Evolutionary conservation across 2,113 vertebrate species (phyloP).

Genomic region (Notarius lentiginosus): DNA sequence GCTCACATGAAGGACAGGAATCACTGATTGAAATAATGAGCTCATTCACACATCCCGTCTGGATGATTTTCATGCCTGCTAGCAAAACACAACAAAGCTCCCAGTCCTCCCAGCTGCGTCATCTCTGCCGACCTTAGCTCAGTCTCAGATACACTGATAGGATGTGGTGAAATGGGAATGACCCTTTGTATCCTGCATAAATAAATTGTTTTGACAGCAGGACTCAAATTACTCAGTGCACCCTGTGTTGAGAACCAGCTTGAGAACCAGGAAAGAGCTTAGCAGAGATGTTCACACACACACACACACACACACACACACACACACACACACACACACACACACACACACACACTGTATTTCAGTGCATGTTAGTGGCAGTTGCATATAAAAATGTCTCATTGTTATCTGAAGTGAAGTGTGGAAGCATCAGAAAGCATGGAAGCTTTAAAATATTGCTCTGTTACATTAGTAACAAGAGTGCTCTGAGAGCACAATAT

Average conservation of each 20-base stretch:
- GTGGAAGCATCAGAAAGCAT: not conserved
- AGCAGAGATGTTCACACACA: not conserved
- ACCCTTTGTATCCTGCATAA: conserved; percentile 24
- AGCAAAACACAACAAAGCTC: conserved; percentile 23
- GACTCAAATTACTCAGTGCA: conserved; percentile 10
- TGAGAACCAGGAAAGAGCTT: conserved; percentile 4
- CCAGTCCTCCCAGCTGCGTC: conserved; percentile 20
- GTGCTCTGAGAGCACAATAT: no score
- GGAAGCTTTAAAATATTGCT: not conserved
- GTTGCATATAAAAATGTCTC: not conserved
- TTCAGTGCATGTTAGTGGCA: not conserved
- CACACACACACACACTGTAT: not conserved
- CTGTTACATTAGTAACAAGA: not conserved
- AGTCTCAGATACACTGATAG: conserved; percentile 26
- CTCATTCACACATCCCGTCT: not conserved
- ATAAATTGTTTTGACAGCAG: conserved; percentile 31
- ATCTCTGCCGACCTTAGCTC: conserved; percentile 12
- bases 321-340: no score
- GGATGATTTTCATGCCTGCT: conserved; percentile 24
- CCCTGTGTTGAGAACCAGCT: not conserved
- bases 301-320: no score
- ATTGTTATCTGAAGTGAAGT: not conserved
- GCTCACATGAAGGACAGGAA: not conserved
- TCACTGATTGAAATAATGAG: not conserved
- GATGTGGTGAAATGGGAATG: conserved; percentile 7